Evolutionary conservation across 2,888 invertebrate genomes (phyloP).

Genomic region (Siphonodentalium dalli): DNA sequence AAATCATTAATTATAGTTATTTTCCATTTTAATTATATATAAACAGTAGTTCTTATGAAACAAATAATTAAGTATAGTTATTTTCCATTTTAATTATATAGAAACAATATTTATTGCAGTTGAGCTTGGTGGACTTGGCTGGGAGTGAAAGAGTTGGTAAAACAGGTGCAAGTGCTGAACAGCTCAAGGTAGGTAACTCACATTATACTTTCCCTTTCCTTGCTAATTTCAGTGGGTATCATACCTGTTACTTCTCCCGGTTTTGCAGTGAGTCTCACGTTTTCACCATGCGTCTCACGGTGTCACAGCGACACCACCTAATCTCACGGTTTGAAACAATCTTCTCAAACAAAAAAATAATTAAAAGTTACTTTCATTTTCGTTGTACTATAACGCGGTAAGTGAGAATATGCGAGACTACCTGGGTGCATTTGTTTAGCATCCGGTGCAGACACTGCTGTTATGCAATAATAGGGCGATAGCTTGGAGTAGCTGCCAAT

Average conservation of each 20-base stretch:
- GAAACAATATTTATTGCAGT: constrained; percentile 42
- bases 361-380: not conserved
- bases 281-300: not conserved
- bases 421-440: too few species aligned
- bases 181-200: constrained; percentile 63
- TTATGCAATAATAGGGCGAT: too few species aligned
- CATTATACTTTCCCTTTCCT: not conserved
- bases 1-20: too few species aligned
- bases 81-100: not conserved
- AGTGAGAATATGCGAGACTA: too few species aligned
- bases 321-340: not conserved
- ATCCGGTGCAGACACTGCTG: too few species aligned
- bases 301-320: not conserved
- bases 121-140: constrained; percentile 68
- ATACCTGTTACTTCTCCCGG: too few species aligned
- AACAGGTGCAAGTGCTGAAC: constrained; percentile 67
- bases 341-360: not conserved
- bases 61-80: too few species aligned
- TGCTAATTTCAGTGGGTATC: not conserved
- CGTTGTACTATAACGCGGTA: too few species aligned
- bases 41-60: not conserved
- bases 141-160: constrained; percentile 68
- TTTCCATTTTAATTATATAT: not conserved
- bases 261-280: too few species aligned
- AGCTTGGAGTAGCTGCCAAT: too few species aligned